Base-by-base conservation (phyloP, 2,888 invertebrate species). In the Empis stercorea region DNA sequence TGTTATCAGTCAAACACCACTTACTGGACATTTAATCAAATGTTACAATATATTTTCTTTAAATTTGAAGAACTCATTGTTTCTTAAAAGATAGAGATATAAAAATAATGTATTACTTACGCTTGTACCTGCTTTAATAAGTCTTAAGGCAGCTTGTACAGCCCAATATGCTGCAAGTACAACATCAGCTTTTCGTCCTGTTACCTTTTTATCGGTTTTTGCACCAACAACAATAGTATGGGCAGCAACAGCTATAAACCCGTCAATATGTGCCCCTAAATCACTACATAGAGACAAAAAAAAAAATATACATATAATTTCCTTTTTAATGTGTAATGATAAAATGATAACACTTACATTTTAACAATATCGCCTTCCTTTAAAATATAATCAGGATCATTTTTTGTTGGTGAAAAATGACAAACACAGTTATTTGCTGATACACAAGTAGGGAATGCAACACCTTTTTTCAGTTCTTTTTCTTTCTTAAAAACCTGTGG, bases 391-490 rank as follows among this genome's bases (percentile, higher is more conserved):
- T 93, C 92, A 14, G 84, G 76, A 73, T 99, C 99, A 70, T 87
- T 91, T 56, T 85, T 84, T 54, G 96, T 81, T 20, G 99, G 99
- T 44, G 97, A 97, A 70, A 85, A 99, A 71, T 99, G 99, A 71
- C 99, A 99, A 68, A 99, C 93, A 73, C 96, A 96, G 72, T 99
- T 96, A 74, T 99, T 99, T 48, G 95, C 86, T 16, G 96, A 97
- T 53, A 99, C 80, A 73, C 97, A 99, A 51, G 97, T 97, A 47
- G 99, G 99, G 71, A 99, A 99, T 37, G 99, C 96, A 64, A 97
- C 91, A 58, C 95, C 96, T 73, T 97, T 97, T 68, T 93, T 95
- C 59, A 96, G 77, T 56, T 96, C 94, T 66, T 97, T 99, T 65
- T 97, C 95, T 65, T 95, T 97, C 73, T 97, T 97, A 73, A 94